Base-by-base conservation (phyloP, 1,140 invertebrate genomes). In the Oryctes rhinoceros region DNA sequence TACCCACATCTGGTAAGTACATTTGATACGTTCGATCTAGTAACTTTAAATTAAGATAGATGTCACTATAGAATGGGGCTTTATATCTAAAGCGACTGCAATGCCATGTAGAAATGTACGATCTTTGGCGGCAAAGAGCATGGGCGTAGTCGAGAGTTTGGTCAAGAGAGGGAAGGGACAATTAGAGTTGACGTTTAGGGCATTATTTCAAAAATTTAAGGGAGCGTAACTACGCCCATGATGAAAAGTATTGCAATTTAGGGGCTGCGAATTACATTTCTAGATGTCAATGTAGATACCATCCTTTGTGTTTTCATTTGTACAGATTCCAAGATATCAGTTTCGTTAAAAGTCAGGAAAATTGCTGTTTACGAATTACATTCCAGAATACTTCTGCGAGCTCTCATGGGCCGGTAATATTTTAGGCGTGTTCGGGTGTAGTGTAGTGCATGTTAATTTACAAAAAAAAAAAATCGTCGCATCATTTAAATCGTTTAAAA, bases 1-100 rank as follows among this genome's bases (percentile, higher is more conserved):
- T 94, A 89, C 87, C 92, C 82, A 85, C 89, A 81, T 86, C 91
- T 86, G 92, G 93, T 93, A 89, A 84, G 65, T 59, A 18, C 3
- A 59, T 18, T 71, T 35, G 24, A 59, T 59, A 15, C 20, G 65
- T 30, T 20, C 18, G 30, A 18, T 62, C 1, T 67, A 67, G 9
- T 71, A 35, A 1, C 13, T 71, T 71, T 71, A 67, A 67, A 11
- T 5, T 35, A 24, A 35, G 11, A 67, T 67, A 67, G n/a, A 67
- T 67, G 4, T 6, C 10, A 18, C 18, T 10, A 24, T 18, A 67
- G 9, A 67, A 11, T 10, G 65, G 65, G 30, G 49, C 49, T 53
- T 53, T 53, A 53, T 53, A 53, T 53, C 13, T 53, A 53, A 53
- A 44, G 13, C n/a, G 13, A 53, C n/a, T 53, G n/a, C 49, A 53